A percentile compares a stretch with the other conserved stretches of the same genome.
phyloP scores from a whole-genome alignment of 2,888 invertebrate genomes.

The Sylvicola fuscatus region DNA sequence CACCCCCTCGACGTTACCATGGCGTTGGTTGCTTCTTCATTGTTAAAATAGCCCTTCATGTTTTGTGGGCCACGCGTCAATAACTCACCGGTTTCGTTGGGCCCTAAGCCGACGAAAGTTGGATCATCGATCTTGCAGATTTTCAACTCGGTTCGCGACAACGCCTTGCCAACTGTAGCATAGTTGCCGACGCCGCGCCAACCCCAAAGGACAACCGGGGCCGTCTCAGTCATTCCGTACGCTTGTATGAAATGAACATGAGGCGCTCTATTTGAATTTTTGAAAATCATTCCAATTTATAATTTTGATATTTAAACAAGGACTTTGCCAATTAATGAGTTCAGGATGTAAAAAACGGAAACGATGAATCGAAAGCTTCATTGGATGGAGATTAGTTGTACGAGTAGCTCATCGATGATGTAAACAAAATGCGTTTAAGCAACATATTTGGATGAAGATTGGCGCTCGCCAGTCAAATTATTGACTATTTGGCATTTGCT shows the following conservation, averaged over 20 bases:
- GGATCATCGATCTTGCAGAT: conserved; percentile 28
- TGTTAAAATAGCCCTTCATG: conserved; percentile 52
- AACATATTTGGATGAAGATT: no score
- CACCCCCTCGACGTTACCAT: conserved; percentile 46
- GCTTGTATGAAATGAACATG: conserved; percentile 19
- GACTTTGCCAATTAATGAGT: no score
- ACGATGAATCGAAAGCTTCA: no score
- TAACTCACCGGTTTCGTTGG: conserved; percentile 42
- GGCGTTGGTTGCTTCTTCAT: conserved; percentile 41
- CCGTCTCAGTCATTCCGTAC: conserved; percentile 45
- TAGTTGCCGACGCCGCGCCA: conserved; percentile 1
- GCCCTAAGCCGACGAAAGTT: conserved; percentile 28
- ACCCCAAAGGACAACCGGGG: conserved; percentile 28
- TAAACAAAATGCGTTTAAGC: no score
- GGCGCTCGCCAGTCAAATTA: no score
- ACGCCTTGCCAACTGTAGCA: conserved; percentile 27
- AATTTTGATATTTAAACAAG: no score
- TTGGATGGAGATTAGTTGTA: no score
- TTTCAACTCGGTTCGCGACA: conserved; percentile 38
- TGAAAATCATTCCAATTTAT: no score
- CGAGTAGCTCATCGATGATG: no score
- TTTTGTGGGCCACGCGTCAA: conserved; percentile 49
- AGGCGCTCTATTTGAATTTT: no score
- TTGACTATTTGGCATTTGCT: no score
- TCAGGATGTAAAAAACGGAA: no score